Evolutionary conservation across 1,140 invertebrate genomes (phyloP).

Genomic region (Apis cerana): DNA sequence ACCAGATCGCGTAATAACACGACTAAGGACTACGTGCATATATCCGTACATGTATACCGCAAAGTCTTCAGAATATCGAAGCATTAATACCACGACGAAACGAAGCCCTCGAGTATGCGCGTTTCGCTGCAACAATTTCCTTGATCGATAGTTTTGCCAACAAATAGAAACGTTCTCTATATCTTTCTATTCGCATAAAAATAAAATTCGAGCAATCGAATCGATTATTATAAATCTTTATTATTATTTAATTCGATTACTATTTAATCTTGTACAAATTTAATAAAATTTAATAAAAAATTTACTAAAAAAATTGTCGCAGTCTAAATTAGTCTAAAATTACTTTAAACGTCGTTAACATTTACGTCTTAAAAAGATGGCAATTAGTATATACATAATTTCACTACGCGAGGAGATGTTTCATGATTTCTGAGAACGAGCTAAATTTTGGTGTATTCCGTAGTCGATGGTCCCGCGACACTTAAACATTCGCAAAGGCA

Average conservation of each 20-base stretch:
- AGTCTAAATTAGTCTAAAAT: background rate
- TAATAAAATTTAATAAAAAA: too few relatives aligned
- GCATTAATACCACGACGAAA: constrained; percentile 20
- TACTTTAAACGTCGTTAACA: background rate
- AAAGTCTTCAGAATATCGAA: constrained; percentile 11
- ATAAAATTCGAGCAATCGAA: background rate
- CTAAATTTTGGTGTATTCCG: constrained; percentile 42
- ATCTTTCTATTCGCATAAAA: background rate
- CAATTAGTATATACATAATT: too few relatives aligned
- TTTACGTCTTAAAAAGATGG: background rate
- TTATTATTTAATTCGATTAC: too few relatives aligned
- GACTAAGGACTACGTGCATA: constrained; percentile 14
- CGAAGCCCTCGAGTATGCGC: constrained; percentile 37
- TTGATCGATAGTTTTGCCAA: constrained; percentile 46
- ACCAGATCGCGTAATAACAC: constrained; percentile 61
- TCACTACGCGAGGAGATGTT: background rate
- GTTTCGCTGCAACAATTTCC: constrained; percentile 42
- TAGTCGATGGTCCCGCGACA: constrained; percentile 43
- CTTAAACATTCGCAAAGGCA: background rate
- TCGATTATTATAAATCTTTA: too few relatives aligned
- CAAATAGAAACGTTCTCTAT: constrained; percentile 15
- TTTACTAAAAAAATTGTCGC: background rate
- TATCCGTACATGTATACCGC: constrained; percentile 22
- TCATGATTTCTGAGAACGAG: background rate
- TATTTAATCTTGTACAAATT: background rate